These are phyloP conservation scores for Cataglyphis rosenhaueri DNA, from an alignment of 2,888 invertebrate genomes.

Conservation along the genomic window DNA sequence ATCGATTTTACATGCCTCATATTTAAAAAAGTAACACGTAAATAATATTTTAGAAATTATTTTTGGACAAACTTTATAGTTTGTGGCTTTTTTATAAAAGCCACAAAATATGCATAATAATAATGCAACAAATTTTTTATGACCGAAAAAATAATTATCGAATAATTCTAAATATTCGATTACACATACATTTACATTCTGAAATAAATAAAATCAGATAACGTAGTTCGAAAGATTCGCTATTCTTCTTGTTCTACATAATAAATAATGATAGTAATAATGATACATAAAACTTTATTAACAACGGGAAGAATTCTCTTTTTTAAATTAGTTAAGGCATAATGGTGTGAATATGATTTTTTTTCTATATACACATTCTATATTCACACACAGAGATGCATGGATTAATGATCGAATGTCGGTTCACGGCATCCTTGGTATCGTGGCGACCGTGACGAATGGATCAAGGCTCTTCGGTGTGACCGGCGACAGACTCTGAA, in stretches of 20 bases:
- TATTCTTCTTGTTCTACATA: not conserved
- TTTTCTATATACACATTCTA: not conserved
- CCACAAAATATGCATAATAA: not conserved
- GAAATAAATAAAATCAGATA: not conserved
- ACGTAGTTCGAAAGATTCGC: not conserved
- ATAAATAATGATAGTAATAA: not conserved
- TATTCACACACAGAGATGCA: not conserved
- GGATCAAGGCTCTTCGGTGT: constrained; percentile 34
- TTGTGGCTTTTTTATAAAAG: not conserved
- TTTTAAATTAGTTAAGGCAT: not conserved
- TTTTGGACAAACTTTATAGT: not conserved
- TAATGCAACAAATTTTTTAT: not conserved
- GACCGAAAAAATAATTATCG: not conserved
- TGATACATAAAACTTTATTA: not conserved
- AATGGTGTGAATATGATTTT: constrained; percentile 22
- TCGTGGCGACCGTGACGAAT: constrained; percentile 58
- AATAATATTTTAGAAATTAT: not conserved
- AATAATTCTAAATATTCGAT: not conserved
- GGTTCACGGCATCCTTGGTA: constrained; percentile 17
- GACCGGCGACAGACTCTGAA: constrained; percentile 31
- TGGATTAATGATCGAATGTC: constrained; percentile 62
- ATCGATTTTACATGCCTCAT: not conserved
- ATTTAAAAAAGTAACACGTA: not conserved
- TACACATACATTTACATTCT: not conserved
- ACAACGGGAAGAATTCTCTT: not conserved